A percentile compares a stretch with the other conserved stretches of the same genome.
Evolutionary conservation across 2,888 invertebrate genomes (phyloP).

Genomic region (Spisula solida): DNA sequence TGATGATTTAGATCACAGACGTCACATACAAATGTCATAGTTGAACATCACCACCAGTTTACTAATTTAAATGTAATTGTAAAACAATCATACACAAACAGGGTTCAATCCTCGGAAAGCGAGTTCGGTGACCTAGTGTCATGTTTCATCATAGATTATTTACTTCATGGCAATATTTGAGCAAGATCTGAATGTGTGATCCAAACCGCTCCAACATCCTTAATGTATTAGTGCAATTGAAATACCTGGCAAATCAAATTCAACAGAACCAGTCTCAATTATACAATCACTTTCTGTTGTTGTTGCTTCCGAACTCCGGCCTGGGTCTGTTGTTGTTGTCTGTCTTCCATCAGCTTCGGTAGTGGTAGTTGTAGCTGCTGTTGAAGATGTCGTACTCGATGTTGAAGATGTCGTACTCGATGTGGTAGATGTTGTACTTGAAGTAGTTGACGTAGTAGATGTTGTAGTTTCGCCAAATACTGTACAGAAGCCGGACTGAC

Average conservation of each 20-base stretch:
- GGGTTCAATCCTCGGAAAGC: no score
- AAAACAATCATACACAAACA: no score
- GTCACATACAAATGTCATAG: no score
- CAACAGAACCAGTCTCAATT: slow-evolving; percentile 34
- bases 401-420: not conserved
- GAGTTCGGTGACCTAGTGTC: no score
- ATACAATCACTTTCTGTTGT: slow-evolving; percentile 22
- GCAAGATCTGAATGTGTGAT: no score
- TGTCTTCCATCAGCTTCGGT: not conserved
- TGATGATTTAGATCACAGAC: no score
- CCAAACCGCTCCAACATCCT: no score
- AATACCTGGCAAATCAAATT: slow-evolving; percentile 49
- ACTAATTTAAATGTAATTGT: no score
- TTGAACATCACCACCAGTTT: no score
- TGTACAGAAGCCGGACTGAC: slow-evolving; percentile 22
- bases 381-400: no score
- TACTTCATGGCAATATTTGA: no score
- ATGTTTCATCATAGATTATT: no score
- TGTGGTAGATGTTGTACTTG: not conserved
- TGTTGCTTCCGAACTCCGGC: not conserved
- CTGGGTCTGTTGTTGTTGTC: slow-evolving; percentile 36
- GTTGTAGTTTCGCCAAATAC: not conserved
- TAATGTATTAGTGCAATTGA: not conserved
- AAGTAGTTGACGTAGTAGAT: not conserved
- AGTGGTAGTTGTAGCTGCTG: not conserved